phyloP scores from a whole-genome alignment of 2,888 invertebrate species.

The Eilema caniola region DNA sequence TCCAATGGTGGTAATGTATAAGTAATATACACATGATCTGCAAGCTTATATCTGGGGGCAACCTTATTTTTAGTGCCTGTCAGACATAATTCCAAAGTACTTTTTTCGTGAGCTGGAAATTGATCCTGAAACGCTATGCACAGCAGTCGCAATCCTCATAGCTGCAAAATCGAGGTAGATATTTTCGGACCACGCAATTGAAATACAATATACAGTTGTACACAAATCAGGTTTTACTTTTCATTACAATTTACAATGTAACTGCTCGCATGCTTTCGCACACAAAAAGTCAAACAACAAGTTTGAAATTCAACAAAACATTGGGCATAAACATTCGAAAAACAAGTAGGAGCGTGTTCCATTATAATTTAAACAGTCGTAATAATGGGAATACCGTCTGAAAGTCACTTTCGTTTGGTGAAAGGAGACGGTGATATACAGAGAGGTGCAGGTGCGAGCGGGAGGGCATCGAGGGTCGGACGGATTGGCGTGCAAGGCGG shows the following conservation, averaged over 20 bases:
- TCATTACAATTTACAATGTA: not conserved
- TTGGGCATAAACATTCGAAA: conserved; percentile 41
- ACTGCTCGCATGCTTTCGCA: not conserved
- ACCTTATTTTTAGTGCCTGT: too few relatives aligned
- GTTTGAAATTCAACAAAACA: conserved; percentile 34
- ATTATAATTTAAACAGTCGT: conserved; percentile 59
- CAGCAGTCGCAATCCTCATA: not conserved
- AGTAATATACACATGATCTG: too few relatives aligned
- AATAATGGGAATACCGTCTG: conserved; percentile 60
- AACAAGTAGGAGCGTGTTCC: conserved; percentile 57
- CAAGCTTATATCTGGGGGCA: too few relatives aligned
- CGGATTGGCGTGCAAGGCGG: conserved; percentile 59
- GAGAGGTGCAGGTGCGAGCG: conserved; percentile 25
- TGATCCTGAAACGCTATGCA: not conserved
- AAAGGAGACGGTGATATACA: conserved; percentile 44
- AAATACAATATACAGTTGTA: not conserved
- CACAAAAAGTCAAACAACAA: conserved; percentile 10
- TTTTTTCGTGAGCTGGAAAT: not conserved
- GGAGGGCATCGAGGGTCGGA: conserved; percentile 49
- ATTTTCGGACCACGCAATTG: not conserved
- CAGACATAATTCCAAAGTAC: not conserved
- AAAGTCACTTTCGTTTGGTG: conserved; percentile 56
- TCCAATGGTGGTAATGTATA: too few relatives aligned
- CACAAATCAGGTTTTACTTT: not conserved
- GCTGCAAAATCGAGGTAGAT: not conserved